Conservation (phyloP, 2,888 invertebrate species). For the Drosophila maculinotata region DNA sequence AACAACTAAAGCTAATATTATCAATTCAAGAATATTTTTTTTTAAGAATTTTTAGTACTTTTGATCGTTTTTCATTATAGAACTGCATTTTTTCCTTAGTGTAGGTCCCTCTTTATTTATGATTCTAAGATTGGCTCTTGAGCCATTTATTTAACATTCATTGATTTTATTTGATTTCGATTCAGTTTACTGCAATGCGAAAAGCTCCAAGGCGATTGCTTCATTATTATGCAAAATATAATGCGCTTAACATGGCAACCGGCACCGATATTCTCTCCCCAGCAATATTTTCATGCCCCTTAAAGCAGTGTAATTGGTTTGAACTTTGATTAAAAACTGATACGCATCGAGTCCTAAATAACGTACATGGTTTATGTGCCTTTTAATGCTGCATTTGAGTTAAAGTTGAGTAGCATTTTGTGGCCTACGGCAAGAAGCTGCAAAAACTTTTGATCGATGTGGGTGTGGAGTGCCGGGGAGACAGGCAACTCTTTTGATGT, state of each 20-base stretch:
- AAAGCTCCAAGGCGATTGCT: conserved; percentile 4
- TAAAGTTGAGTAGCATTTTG: conserved; percentile 10
- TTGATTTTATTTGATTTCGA: background rate
- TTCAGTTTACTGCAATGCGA: background rate
- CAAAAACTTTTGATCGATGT: conserved; percentile 39
- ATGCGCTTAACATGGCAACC: conserved; percentile 44
- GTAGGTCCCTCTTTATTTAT: background rate
- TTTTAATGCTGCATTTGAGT: conserved; percentile 22
- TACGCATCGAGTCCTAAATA: conserved; percentile 11
- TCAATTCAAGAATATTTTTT: conserved; percentile 1
- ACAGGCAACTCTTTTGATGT: conserved; percentile 52
- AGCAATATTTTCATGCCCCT: too few species aligned
- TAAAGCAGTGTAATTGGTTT: conserved; percentile 43
- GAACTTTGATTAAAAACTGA: conserved; percentile 65
- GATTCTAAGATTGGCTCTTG: background rate
- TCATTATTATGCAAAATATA: conserved; percentile 45
- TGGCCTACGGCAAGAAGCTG: conserved; percentile 65
- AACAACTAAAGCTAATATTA: too few species aligned
- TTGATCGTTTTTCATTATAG: background rate
- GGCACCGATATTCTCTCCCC: background rate
- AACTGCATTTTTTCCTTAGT: background rate
- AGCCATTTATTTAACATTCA: background rate
- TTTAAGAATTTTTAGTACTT: too few species aligned
- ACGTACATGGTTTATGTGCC: conserved; percentile 53
- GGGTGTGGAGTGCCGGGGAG: background rate